Evolutionary conservation across 2,888 invertebrate species (phyloP), one percentile per base, ranked within the genome.

Genomic region (Nymphalis c-album): DNA sequence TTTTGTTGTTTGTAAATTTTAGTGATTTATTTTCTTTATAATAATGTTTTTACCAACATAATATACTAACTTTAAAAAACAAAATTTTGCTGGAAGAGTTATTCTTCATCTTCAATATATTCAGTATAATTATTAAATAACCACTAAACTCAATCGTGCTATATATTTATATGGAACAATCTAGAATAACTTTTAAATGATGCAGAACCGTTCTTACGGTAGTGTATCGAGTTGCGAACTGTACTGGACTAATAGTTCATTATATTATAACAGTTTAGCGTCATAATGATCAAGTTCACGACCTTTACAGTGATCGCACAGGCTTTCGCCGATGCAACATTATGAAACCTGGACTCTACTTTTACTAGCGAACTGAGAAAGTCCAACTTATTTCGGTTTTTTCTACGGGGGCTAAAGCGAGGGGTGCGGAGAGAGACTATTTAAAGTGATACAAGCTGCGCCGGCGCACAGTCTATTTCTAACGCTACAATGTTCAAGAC

Each of bases 311-410:
- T 84, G 83, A 83, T 82, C 84, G 78, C 60, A 57, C 53, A 75
- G 80, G 84, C 87, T 88, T 87, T 88, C 86, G 83, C 78, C 80
- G 69, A 75, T 68, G 71, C 68, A 81, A 82, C 77, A 75, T 90
- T 90, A 91, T 82, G 86, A 88, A 88, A 91, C 85, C 71, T 72
- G 90, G 88, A 90, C 83, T 76, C 85, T 80, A 90, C 90, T 90
- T 90, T 91, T 91, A 90, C 90, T 88, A 69, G 67, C 81, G 83
- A 84, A 77, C 85, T 86, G 87, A 87, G 91, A 91, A 91, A 91
- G 91, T 90, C 83, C 82, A 83, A 80, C 74, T 78, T 73, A 84
- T 82, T 87, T 90, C 81, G 84, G 85, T 81, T 78, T 85, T 83
- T 85, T 87, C 80, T 79, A 77, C 77, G 79, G 79, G 79, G 74